phyloP scores from a whole-genome alignment of 2,797 vertebrate genomes.

The Danio aesculapii region DNA sequence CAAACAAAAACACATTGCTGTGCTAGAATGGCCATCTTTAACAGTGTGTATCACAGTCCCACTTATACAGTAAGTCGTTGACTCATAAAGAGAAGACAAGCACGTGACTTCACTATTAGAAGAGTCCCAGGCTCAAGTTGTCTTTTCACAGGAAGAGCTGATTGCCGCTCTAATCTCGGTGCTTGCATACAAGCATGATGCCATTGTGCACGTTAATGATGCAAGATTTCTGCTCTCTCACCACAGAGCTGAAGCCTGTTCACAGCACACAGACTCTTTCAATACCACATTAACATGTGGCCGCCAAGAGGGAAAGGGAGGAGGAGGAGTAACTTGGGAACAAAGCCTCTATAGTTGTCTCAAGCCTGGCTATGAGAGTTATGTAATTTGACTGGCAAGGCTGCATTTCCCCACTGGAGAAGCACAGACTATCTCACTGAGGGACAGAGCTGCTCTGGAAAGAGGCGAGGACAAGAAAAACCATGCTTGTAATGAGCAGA shows the following conservation, averaged over 20 bases:
- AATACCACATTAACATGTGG: constrained; percentile 80
- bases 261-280: constrained; percentile 80
- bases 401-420: constrained; percentile 74
- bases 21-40: constrained; percentile 25
- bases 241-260: constrained; percentile 81
- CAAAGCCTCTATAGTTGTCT: constrained; percentile 85
- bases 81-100: constrained; percentile 28
- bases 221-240: constrained; percentile 67
- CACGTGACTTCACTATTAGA: neutral
- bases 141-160: constrained; percentile 6
- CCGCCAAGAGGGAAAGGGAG: constrained; percentile 69
- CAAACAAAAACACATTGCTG: neutral
- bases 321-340: constrained; percentile 76
- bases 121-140: neutral
- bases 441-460: constrained; percentile 71
- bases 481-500: constrained; percentile 63
- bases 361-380: constrained; percentile 78
- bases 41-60: constrained; percentile 23
- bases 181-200: constrained; percentile 67
- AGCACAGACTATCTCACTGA: constrained; percentile 76
- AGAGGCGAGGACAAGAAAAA: constrained; percentile 54
- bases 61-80: neutral
- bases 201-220: constrained; percentile 77
- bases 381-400: constrained; percentile 85
- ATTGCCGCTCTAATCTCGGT: constrained; percentile 65